These are phyloP conservation scores for Macrotis lagotis DNA, from an alignment of 2,113 vertebrate genomes.

Conservation along the genomic window DNA sequence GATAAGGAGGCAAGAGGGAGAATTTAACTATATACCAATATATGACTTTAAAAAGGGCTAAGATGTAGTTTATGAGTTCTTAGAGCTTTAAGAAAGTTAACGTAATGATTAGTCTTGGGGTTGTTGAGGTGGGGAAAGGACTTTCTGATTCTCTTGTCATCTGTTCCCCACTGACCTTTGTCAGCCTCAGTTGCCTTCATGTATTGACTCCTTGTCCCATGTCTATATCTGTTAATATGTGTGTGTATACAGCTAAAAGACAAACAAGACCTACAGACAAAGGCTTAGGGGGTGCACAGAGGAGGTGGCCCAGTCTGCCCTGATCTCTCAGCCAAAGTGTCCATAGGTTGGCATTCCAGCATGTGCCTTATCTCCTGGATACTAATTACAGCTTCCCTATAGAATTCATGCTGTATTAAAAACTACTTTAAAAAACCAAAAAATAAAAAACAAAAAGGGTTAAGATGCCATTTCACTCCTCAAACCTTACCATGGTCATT, in stretches of 20 bases:
- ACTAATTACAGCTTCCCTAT: constrained; percentile 85
- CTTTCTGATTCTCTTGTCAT: constrained; percentile 51
- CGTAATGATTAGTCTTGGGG: constrained; percentile 54
- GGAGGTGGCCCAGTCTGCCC: constrained; percentile 79
- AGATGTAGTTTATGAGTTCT: constrained; percentile 57
- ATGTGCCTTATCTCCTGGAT: constrained; percentile 99
- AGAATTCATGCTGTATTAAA: constrained; percentile 91
- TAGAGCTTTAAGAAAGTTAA: constrained; percentile 74
- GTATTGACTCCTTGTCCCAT: constrained; percentile 64
- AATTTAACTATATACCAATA: not conserved
- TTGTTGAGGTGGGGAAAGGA: not conserved
- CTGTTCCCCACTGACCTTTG: constrained; percentile 71
- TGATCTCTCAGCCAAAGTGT: constrained; percentile 87
- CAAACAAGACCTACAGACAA: constrained; percentile 88
- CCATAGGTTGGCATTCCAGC: constrained; percentile 98
- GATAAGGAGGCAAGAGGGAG: not conserved
- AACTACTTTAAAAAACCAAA: constrained; percentile 83
- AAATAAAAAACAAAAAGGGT: no score
- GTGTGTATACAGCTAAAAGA: constrained; percentile 88
- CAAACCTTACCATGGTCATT: not conserved
- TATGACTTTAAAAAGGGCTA: not conserved
- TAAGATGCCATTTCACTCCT: no score
- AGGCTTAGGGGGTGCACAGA: constrained; percentile 81
- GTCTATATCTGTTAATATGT: constrained; percentile 82
- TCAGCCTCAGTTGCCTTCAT: constrained; percentile 72